phyloP scores from a whole-genome alignment of 1,140 invertebrate species.

The Panagrolaimus sp. region DNA sequence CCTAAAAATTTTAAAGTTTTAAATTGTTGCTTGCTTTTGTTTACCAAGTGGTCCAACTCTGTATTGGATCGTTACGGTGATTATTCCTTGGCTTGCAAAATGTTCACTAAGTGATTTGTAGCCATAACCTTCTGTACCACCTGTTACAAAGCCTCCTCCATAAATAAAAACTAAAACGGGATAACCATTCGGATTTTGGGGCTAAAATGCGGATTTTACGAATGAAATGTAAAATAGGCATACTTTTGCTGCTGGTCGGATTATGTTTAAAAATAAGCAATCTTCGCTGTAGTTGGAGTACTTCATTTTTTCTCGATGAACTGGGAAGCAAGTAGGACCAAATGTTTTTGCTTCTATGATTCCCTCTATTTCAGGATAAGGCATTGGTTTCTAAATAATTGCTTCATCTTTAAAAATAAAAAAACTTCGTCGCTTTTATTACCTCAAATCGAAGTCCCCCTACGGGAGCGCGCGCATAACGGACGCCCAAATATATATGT shows the following conservation, averaged over 20 bases:
- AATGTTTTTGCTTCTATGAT: too few species aligned
- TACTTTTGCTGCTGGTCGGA: slow-evolving; percentile 1
- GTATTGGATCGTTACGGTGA: slow-evolving; percentile 20
- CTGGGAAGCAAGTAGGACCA: too few species aligned
- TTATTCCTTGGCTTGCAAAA: slow-evolving; percentile 23
- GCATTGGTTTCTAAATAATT: too few species aligned
- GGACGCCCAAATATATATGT: too few species aligned
- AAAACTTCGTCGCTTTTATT: too few species aligned
- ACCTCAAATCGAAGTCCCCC: too few species aligned
- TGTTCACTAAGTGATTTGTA: slow-evolving; percentile 19
- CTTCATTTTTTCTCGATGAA: too few species aligned
- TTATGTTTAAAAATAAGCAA: slow-evolving; percentile 19
- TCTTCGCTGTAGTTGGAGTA: neutral
- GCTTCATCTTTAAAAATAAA: too few species aligned
- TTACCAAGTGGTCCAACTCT: slow-evolving; percentile 20
- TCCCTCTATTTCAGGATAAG: too few species aligned
- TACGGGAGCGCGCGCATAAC: too few species aligned
- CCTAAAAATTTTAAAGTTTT: slow-evolving; percentile 4
- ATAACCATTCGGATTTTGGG: slow-evolving; percentile 22
- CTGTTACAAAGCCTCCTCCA: slow-evolving; percentile 35
- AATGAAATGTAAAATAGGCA: too few species aligned
- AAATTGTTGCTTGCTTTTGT: neutral
- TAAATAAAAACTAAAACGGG: slow-evolving; percentile 41
- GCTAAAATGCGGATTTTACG: neutral
- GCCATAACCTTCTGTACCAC: neutral